These are phyloP conservation scores for Siniperca knerii DNA, from an alignment of 2,113 vertebrate genomes.

Conservation along the genomic window DNA sequence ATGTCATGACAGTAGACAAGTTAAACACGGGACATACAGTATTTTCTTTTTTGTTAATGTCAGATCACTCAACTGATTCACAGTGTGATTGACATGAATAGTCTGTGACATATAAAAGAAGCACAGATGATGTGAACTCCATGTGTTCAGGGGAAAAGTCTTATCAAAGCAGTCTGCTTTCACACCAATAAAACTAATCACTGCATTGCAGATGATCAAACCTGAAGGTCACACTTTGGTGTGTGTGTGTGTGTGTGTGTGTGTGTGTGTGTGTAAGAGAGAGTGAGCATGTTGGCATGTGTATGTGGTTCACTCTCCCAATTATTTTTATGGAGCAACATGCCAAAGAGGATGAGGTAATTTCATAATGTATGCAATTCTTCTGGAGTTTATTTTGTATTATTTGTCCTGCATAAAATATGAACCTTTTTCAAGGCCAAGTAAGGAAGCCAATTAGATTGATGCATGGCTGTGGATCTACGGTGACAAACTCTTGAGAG, in stretches of 20 bases:
- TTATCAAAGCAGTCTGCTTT: conserved; percentile 47
- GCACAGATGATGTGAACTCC: conserved; percentile 7
- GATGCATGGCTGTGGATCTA: conserved; percentile 18
- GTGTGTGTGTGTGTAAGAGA: background rate
- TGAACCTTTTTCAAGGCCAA: conserved; percentile 37
- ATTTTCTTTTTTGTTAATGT: background rate
- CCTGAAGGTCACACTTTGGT: conserved; percentile 72
- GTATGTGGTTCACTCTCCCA: conserved; percentile 27
- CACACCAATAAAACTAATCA: conserved; percentile 72
- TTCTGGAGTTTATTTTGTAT: conserved; percentile 49
- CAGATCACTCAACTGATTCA: background rate
- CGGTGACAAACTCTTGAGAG: background rate
- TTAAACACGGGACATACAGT: background rate
- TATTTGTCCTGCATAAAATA: conserved; percentile 64
- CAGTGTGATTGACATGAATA: background rate
- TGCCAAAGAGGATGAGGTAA: conserved; percentile 37
- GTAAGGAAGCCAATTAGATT: conserved; percentile 23
- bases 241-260: conserved; percentile 26
- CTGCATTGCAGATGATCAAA: conserved; percentile 80
- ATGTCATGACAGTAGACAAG: background rate
- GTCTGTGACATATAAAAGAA: background rate
- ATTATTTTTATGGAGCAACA: conserved; percentile 27
- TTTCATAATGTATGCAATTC: conserved; percentile 49
- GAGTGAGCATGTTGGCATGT: conserved; percentile 24
- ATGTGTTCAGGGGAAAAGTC: background rate